Evolutionary conservation across 1,140 invertebrate genomes (phyloP).

Genomic region (Maconellicoccus hirsutus): DNA sequence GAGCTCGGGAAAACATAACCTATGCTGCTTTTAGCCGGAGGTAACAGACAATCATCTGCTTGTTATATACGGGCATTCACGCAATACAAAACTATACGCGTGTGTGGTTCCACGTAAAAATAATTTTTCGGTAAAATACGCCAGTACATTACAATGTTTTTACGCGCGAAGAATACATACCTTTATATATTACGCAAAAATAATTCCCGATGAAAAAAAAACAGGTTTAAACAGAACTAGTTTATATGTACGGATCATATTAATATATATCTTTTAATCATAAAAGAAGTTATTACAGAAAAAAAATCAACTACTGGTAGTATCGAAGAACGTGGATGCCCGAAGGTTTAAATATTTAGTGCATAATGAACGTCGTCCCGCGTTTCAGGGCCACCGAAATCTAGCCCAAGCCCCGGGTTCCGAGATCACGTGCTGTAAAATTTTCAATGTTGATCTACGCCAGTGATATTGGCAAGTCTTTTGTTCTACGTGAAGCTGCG

Average conservation of each 20-base stretch:
- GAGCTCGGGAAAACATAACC: too few relatives aligned
- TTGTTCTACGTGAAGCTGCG: too few relatives aligned
- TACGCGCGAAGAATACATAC: background rate
- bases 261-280: conserved; percentile 10
- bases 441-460: too few relatives aligned
- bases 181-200: background rate
- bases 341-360: conserved; percentile 5
- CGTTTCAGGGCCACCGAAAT: conserved; percentile 6
- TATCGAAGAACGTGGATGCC: conserved; percentile 2
- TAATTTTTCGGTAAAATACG: background rate
- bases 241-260: background rate
- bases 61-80: background rate
- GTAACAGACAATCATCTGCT: background rate
- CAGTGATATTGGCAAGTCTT: too few relatives aligned
- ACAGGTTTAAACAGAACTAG: background rate
- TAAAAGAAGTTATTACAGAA: conserved; percentile 10
- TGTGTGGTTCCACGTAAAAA: too few relatives aligned
- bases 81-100: too few relatives aligned
- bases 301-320: conserved; percentile 9
- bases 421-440: background rate
- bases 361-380: conserved; percentile 7
- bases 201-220: background rate
- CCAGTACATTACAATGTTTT: background rate
- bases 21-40: background rate
- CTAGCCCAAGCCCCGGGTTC: background rate